A percentile compares a stretch with the other conserved stretches of the same genome.
Evolutionary conservation across 2,113 vertebrate species (phyloP).

Genomic region (Garra rufa): DNA sequence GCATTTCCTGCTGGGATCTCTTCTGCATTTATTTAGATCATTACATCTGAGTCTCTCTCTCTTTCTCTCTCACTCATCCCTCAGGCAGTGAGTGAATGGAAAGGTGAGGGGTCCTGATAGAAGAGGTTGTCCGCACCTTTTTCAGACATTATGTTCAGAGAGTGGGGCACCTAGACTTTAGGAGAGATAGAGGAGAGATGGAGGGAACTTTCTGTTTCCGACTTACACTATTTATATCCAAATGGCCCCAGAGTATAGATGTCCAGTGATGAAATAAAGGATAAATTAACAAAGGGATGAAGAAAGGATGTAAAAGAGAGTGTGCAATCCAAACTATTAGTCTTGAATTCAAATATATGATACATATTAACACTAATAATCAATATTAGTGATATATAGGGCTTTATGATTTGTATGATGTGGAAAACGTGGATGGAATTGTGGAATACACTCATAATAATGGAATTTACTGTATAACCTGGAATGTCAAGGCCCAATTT

Average conservation of each 20-base stretch:
- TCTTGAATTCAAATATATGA: not conserved
- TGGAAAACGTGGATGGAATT: too few species aligned
- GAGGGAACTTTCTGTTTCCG: not conserved
- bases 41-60: not conserved
- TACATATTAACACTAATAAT: not conserved
- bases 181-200: slow-evolving; percentile 32
- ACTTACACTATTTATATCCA: slow-evolving; percentile 34
- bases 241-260: slow-evolving; percentile 42
- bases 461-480: too few species aligned
- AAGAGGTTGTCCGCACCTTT: slow-evolving; percentile 38
- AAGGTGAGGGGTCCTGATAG: slow-evolving; percentile 36
- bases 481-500: too few species aligned
- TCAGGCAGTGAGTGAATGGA: slow-evolving; percentile 32
- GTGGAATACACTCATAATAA: too few species aligned
- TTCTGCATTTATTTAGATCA: not conserved
- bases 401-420: too few species aligned
- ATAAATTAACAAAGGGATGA: slow-evolving; percentile 27
- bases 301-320: not conserved
- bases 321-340: not conserved
- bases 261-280: slow-evolving; percentile 27
- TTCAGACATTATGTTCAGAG: slow-evolving; percentile 37
- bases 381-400: not conserved
- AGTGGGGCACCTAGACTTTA: slow-evolving; percentile 50
- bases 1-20: slow-evolving; percentile 20
- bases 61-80: slow-evolving; percentile 3